phyloP scores from a whole-genome alignment of 2,888 invertebrate genomes.

The Operophtera brumata region DNA sequence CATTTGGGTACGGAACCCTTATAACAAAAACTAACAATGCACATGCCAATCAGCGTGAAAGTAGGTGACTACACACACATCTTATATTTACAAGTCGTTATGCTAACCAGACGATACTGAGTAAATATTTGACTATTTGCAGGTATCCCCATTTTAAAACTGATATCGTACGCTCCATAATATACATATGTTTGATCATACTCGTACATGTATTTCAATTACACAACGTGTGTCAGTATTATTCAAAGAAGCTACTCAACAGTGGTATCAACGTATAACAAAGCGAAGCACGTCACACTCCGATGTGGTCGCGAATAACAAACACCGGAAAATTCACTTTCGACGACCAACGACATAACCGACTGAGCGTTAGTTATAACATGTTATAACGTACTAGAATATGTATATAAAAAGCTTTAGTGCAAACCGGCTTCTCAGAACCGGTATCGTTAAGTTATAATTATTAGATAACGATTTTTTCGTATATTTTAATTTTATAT shows the following conservation, averaged over 20 bases:
- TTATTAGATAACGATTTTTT: not conserved
- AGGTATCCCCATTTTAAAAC: slow-evolving; percentile 23
- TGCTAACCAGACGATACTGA: not conserved
- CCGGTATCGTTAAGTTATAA: slow-evolving; percentile 34
- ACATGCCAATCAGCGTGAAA: not conserved
- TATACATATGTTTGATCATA: slow-evolving; percentile 23
- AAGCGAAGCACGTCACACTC: slow-evolving; percentile 57
- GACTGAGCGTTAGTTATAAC: no score
- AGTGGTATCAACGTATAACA: slow-evolving; percentile 47
- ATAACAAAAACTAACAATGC: slow-evolving; percentile 4
- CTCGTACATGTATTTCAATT: slow-evolving; percentile 35
- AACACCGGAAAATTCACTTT: slow-evolving; percentile 76
- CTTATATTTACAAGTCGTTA: not conserved
- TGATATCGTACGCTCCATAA: slow-evolving; percentile 17
- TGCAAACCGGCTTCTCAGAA: slow-evolving; percentile 42
- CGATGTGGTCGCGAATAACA: slow-evolving; percentile 60
- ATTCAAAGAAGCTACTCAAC: slow-evolving; percentile 29
- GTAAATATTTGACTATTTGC: slow-evolving; percentile 21
- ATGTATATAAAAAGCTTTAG: slow-evolving; percentile 37
- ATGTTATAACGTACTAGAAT: slow-evolving; percentile 11
- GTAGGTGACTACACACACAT: not conserved
- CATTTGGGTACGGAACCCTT: no score
- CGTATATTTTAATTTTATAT: slow-evolving; percentile 11
- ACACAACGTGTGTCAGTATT: slow-evolving; percentile 40
- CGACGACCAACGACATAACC: slow-evolving; percentile 51